Conservation (phyloP, 2,888 invertebrate genomes). For the Rhamnusium bicolor region DNA sequence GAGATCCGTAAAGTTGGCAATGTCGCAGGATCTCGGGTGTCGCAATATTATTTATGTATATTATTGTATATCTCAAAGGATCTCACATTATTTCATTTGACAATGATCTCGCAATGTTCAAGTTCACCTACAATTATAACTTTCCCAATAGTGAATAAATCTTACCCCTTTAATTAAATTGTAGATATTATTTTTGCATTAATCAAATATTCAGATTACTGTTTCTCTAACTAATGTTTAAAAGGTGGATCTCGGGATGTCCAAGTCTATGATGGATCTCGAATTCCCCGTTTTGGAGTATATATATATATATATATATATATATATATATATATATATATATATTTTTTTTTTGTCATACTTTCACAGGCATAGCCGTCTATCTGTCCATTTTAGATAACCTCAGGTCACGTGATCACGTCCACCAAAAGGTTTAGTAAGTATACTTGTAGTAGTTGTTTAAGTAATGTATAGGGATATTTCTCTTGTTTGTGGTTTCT, state of each 20-base stretch:
- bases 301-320: not conserved
- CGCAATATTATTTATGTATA: not conserved
- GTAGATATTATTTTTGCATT: not conserved
- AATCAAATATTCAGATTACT: not conserved
- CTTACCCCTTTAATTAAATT: not conserved
- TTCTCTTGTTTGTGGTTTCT: too few species aligned
- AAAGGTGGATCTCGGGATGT: not conserved
- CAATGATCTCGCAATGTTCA: not conserved
- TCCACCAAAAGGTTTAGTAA: too few species aligned
- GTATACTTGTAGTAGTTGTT: too few species aligned
- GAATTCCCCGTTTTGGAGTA: not conserved
- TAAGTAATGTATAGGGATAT: too few species aligned
- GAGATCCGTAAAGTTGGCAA: not conserved
- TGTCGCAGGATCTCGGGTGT: not conserved
- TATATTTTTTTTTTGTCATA: too few species aligned
- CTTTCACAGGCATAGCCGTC: too few species aligned
- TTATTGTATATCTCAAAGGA: not conserved
- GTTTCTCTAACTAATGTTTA: not conserved
- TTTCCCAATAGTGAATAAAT: not conserved
- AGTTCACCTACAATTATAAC: not conserved
- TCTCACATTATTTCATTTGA: not conserved
- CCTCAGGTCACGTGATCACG: too few species aligned
- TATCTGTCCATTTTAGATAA: too few species aligned
- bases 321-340: too few species aligned
- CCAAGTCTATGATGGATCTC: not conserved